Evolutionary conservation across 2,888 invertebrate species (phyloP), one percentile per base, ranked within the genome.

Genomic region (Lapara coniferarum): DNA sequence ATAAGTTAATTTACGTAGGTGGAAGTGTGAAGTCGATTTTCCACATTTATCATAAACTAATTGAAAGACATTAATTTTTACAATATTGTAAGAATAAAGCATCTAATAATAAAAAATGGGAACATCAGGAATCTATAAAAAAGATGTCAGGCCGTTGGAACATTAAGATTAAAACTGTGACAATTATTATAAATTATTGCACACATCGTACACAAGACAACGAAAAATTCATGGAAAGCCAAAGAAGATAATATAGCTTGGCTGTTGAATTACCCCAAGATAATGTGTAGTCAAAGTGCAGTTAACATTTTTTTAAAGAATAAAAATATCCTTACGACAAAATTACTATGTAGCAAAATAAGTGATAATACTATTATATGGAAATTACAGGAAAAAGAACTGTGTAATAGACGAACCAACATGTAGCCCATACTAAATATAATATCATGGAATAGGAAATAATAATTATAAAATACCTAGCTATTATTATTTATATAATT

Each of bases 41-140:
- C 49, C 56, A 58, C 52, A 30, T n/a, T 68, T 68, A 13, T 68
- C 58, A 68, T 52, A 66, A 66, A 66, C 52, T 19, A 63, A 52
- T 44, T 51, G 46, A 69, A 69, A 69, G 52, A 59, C 19, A 52
- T 3, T 37, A 37, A 5, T 52, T 59, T 63, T 19, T 69, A 63
- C 63, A 69, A 49, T 37, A n/a, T 59, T 10, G 59, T 16, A 46
- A 10, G 59, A 16, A 59, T 46, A 14, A 59, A 59, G 10, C 46
- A 59, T 13, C 56, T 25, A 13, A 56, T 25, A 56, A 30, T 56
- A 25, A 56, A 56, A 30, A 25, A 56, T 12, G 19, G 19, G 10
- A 56, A 46, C 10, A 16, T 16, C 53, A 1, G n/a, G n/a, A n/a
- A 59, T 46, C n/a, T 59, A 44, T 46, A 59, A 46, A 37, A 59